Evolutionary conservation across 2,113 vertebrate genomes (phyloP).

Genomic region (Taxidea taxus): DNA sequence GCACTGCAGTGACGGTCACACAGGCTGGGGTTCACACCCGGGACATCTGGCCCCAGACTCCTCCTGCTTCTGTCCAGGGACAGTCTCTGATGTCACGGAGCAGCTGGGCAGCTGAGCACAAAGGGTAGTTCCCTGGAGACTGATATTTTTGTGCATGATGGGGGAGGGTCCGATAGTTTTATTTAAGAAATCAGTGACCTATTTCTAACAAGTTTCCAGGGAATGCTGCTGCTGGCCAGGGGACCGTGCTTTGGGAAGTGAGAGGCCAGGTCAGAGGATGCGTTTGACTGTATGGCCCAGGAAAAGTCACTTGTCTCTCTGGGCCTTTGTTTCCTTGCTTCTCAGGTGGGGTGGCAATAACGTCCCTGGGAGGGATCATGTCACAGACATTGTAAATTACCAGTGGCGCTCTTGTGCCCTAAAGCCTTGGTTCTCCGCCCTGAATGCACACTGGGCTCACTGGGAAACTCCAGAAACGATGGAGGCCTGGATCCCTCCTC

Average conservation of each 20-base stretch:
- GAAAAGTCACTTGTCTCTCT: not conserved
- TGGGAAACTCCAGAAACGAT: too few species aligned
- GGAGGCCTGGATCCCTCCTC: too few species aligned
- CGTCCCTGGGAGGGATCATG: not conserved
- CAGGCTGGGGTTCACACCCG: not conserved
- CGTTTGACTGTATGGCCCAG: not conserved
- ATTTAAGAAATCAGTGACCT: not conserved
- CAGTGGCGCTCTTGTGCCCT: not conserved
- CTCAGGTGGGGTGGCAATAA: not conserved
- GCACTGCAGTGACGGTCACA: not conserved
- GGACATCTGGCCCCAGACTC: not conserved
- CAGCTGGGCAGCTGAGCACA: not conserved
- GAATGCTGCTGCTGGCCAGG: not conserved
- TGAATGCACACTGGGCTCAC: not conserved
- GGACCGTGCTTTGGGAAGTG: not conserved
- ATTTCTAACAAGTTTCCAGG: not conserved
- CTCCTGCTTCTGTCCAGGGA: not conserved
- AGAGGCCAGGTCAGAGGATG: not conserved
- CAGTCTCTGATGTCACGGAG: not conserved
- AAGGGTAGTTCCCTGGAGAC: not conserved
- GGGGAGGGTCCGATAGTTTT: not conserved
- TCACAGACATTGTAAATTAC: accelerated
- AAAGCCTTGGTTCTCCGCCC: not conserved
- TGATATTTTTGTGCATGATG: not conserved
- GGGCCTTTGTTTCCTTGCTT: not conserved